Percentiles rank a stretch among this genome's conserved stretches.
phyloP scores from a whole-genome alignment of 2,797 vertebrate species.

The Propithecus deckenii region DNA sequence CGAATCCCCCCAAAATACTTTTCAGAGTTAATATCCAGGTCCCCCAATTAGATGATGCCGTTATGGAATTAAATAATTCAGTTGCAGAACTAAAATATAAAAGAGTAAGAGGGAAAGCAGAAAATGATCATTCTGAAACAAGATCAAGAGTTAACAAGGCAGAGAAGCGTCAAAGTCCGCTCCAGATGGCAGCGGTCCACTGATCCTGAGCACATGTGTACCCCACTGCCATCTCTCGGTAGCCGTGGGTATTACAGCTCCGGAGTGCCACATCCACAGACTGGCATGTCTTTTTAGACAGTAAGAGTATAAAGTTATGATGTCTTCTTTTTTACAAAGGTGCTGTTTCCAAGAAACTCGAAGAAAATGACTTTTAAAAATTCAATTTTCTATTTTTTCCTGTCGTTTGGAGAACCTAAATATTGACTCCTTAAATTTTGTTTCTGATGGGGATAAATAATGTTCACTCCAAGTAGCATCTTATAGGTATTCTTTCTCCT shows the following conservation, averaged over 20 bases:
- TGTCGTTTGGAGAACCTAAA: background rate
- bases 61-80: slow-evolving; percentile 38
- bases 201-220: background rate
- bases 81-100: slow-evolving; percentile 5
- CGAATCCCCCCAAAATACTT: slow-evolving; percentile 62
- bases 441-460: background rate
- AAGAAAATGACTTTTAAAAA: slow-evolving; percentile 1
- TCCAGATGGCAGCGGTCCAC: background rate
- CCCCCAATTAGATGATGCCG: background rate
- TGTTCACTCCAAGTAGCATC: background rate
- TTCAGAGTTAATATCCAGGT: slow-evolving; percentile 70
- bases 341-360: background rate
- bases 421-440: background rate
- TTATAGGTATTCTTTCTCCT: background rate
- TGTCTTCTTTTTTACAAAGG: background rate
- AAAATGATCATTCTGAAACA: slow-evolving; percentile 80
- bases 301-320: background rate
- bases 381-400: background rate
- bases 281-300: background rate
- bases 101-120: slow-evolving; percentile 50
- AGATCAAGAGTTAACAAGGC: slow-evolving; percentile 64
- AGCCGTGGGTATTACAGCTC: slow-evolving; percentile 39
- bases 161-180: slow-evolving; percentile 29
- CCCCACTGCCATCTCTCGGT: slow-evolving; percentile 79
- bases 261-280: background rate